Percentiles rank a stretch among this genome's conserved stretches.
Conservation (phyloP, 2,797 vertebrate genomes). For the Hippopotamyrus pictus region DNA sequence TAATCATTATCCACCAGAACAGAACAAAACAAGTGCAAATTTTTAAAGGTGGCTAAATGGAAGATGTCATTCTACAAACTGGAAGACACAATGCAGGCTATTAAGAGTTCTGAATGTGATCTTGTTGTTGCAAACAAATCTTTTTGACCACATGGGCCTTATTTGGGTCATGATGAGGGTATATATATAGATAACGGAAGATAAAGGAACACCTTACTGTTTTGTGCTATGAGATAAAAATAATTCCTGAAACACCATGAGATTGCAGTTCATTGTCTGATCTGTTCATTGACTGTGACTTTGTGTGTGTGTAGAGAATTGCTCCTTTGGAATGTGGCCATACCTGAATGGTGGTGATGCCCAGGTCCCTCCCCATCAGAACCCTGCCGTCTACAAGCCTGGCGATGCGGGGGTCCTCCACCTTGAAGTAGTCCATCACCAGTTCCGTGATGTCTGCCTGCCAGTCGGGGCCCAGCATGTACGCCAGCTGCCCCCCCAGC, state of each 20-base stretch:
- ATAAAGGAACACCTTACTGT: neutral
- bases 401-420: conserved; percentile 80
- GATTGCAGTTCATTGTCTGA: neutral
- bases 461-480: conserved; percentile 88
- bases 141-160: neutral
- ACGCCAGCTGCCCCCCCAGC: conserved; percentile 69
- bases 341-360: conserved; percentile 91
- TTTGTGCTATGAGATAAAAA: neutral
- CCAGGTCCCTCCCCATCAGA: conserved; percentile 78
- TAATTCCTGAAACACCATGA: neutral
- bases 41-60: neutral
- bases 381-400: conserved; percentile 74
- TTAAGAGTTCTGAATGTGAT: neutral
- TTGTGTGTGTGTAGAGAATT: neutral
- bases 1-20: neutral
- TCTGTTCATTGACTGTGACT: neutral
- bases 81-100: neutral
- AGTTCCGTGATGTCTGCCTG: conserved; percentile 90
- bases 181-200: neutral
- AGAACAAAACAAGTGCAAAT: neutral
- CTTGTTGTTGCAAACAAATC: neutral
- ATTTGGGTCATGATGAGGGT: neutral
- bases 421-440: conserved; percentile 82
- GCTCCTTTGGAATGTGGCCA: neutral
- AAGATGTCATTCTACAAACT: neutral